Evolutionary conservation across 2,113 vertebrate species (phyloP), one percentile per base, ranked within the genome.

Genomic region (Sciurus niger): DNA sequence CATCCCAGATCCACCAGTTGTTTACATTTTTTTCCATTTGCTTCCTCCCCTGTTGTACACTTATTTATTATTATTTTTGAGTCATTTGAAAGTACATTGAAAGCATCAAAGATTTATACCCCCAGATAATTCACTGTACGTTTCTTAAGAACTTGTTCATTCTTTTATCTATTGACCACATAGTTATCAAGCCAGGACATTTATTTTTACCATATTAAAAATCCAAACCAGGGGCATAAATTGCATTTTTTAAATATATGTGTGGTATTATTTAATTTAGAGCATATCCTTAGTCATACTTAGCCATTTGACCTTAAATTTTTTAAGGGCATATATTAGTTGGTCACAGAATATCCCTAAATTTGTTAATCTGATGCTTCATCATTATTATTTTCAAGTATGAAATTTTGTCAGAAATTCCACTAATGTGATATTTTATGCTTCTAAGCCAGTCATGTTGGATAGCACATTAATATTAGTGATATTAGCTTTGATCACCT

Each of bases 371-470:
- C 46, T 93, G 67, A 12, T 95, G 17, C 92, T 92, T 89, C 67
- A 73, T 85, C n/a, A 65, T 85, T 76, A 58, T 46, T 55, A 84
- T 60, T 95, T 91, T 95, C 34, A 96, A 51, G 11, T 89, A 91
- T 79, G 6, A 1, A 53, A 58, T 91, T 84, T 72, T 84, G 11
- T 58, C 37, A 92, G 60, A 6, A 85, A 77, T 51, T 77, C 53
- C 28, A 60, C 17, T 73, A 30, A 87, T 34, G 22, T 88, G 25
- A n/a, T 67, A 37, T 89, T 63, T 93, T 86, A 73, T 40, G 6
- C 13, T 92, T 88, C 7, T 93, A 43, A 92, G 22, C 77, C 55
- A 78, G 67, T 73, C 30, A 24, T 55, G 72, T 48, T 5, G 9
- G 37, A 24, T 20, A 10, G 25, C 22, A 53, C 34, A 72, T 30